A percentile compares a stretch with the other conserved stretches of the same genome.
phyloP scores from a whole-genome alignment of 2,797 vertebrate species.

The Scyliorhinus canicula region DNA sequence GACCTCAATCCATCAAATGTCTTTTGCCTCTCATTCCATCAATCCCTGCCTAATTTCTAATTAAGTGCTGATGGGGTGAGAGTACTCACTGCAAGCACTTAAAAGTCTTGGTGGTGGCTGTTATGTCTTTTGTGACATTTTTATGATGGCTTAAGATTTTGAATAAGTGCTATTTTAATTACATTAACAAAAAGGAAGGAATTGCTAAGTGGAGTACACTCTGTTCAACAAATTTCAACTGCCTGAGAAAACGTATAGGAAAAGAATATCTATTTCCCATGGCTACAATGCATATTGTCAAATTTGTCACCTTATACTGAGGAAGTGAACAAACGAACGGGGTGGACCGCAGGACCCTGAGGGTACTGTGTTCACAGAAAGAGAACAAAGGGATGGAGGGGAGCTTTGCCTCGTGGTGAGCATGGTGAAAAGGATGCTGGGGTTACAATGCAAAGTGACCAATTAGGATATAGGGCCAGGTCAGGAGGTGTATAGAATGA shows the following conservation, averaged over 20 bases:
- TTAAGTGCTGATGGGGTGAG: not conserved
- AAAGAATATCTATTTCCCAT: not conserved
- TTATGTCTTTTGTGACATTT: not conserved
- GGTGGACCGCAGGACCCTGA: too few species aligned
- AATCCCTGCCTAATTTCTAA: not conserved
- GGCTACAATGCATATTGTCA: not conserved
- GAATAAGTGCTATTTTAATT: not conserved
- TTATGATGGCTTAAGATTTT: not conserved
- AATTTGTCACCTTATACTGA: not conserved
- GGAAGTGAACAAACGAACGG: too few species aligned
- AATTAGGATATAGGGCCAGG: too few species aligned
- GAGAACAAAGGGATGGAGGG: too few species aligned
- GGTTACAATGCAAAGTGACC: too few species aligned
- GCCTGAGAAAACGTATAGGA: not conserved
- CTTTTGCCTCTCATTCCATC: not conserved
- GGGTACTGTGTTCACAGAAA: too few species aligned
- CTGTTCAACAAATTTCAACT: not conserved
- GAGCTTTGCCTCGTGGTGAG: too few species aligned
- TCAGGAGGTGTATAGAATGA: too few species aligned
- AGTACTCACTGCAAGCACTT: not conserved
- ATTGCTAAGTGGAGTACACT: not conserved
- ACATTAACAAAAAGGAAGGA: not conserved
- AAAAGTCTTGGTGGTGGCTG: not conserved
- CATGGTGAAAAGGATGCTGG: too few species aligned
- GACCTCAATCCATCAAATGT: not conserved